phyloP scores from a whole-genome alignment of 37 sponge, comb jelly and placozoan species.

The Diacarnus erythraeanus region DNA sequence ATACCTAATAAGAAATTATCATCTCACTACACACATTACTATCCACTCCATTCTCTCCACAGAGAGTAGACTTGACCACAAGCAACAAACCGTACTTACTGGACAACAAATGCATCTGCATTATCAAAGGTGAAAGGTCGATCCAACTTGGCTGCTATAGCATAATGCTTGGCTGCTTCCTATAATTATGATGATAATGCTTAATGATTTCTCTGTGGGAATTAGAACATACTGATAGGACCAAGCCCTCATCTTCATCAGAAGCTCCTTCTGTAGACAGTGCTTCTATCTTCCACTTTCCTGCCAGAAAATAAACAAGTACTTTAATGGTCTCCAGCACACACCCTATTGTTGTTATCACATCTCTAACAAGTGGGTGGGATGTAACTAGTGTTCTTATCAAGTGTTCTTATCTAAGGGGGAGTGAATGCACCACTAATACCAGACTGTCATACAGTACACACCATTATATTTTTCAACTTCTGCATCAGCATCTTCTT shows the following conservation, averaged over 20 bases:
- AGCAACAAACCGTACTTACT: slow-evolving; percentile 36
- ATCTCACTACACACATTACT: not conserved
- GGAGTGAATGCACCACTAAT: too few relatives aligned
- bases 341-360: too few relatives aligned
- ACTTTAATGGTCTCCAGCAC: too few relatives aligned
- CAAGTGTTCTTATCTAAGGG: too few relatives aligned
- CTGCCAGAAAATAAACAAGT: slow-evolving; percentile 34
- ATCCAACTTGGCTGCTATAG: slow-evolving; percentile 84
- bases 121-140: slow-evolving; percentile 73
- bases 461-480: slow-evolving; percentile 88
- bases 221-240: slow-evolving; percentile 69
- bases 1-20: slow-evolving; percentile 52
- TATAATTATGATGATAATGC: slow-evolving; percentile 14
- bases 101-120: slow-evolving; percentile 64
- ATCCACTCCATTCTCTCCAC: not conserved
- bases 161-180: slow-evolving; percentile 89
- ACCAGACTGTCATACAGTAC: not conserved
- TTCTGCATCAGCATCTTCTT: slow-evolving; percentile 79
- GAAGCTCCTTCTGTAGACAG: slow-evolving; percentile 43
- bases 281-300: slow-evolving; percentile 71
- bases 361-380: too few relatives aligned
- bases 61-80: not conserved
- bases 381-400: too few relatives aligned
- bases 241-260: slow-evolving; percentile 72
- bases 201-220: not conserved